phyloP scores from a whole-genome alignment of 2,113 vertebrate genomes.

The Psettodes erumei region DNA sequence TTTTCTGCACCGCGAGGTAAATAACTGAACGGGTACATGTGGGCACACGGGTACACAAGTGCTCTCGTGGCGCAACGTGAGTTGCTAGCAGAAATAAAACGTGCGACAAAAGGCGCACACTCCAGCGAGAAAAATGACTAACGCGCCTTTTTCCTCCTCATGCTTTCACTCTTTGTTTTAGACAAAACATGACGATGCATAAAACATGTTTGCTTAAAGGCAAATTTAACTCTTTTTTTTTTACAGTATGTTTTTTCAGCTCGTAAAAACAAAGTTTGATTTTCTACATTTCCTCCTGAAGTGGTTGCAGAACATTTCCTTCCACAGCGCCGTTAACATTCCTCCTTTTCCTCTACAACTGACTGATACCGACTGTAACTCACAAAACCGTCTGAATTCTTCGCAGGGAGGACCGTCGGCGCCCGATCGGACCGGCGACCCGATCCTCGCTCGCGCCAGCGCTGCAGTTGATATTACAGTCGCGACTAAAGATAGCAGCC shows the following conservation, averaged over 20 bases:
- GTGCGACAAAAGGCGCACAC: slow-evolving; percentile 15
- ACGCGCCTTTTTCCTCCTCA: neutral
- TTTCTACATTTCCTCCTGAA: slow-evolving; percentile 7
- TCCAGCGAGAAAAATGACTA: slow-evolving; percentile 13
- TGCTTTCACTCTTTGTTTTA: slow-evolving; percentile 4
- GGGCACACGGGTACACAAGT: too few relatives aligned
- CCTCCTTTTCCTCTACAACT: neutral
- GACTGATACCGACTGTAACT: neutral
- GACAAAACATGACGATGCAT: slow-evolving; percentile 17
- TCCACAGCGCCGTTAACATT: too few relatives aligned
- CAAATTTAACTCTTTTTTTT: neutral
- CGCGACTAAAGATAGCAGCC: slow-evolving; percentile 54
- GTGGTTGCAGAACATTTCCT: slow-evolving; percentile 2
- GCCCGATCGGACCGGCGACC: slow-evolving; percentile 26
- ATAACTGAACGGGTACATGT: slow-evolving; percentile 17
- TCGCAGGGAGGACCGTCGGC: slow-evolving; percentile 29
- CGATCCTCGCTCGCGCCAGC: slow-evolving; percentile 33
- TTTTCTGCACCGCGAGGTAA: slow-evolving; percentile 11
- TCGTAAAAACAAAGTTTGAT: neutral
- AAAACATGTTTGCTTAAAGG: neutral
- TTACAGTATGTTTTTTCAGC: neutral
- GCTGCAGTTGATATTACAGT: slow-evolving; percentile 43
- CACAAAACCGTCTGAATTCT: slow-evolving; percentile 29
- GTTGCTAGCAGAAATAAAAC: slow-evolving; percentile 13
- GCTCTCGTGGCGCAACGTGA: too few relatives aligned